Conservation (phyloP, 1,140 invertebrate genomes). For the Nasonia giraulti region DNA sequence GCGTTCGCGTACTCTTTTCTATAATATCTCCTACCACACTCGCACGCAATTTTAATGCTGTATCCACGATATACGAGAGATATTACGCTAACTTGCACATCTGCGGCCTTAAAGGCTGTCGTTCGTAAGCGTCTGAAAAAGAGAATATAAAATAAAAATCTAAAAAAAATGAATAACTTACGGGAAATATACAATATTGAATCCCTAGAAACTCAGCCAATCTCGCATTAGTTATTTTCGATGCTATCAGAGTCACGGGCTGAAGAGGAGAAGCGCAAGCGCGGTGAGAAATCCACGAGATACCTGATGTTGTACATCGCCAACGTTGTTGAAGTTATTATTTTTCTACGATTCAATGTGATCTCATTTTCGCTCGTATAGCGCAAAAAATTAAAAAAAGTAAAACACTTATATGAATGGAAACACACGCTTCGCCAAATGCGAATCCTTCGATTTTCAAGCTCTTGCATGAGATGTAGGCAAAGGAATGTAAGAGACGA, state of each 20-base stretch:
- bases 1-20: background rate
- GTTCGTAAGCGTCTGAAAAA: background rate
- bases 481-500: background rate
- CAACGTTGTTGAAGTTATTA: slow-evolving; percentile 45
- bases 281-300: background rate
- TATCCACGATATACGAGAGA: background rate
- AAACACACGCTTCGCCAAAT: background rate
- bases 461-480: background rate
- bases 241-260: background rate
- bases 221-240: background rate
- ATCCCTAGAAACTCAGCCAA: background rate
- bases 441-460: slow-evolving; percentile 8
- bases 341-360: slow-evolving; percentile 47
- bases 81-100: background rate
- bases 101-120: background rate
- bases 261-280: background rate
- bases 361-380: slow-evolving; percentile 49
- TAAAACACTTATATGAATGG: background rate
- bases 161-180: background rate
- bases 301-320: slow-evolving; percentile 5
- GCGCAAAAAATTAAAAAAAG: slow-evolving; percentile 15
- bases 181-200: background rate
- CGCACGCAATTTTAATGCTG: background rate
- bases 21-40: background rate
- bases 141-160: background rate